Evolutionary conservation across 2,797 vertebrate genomes (phyloP).

Genomic region (Podargus strigoides): DNA sequence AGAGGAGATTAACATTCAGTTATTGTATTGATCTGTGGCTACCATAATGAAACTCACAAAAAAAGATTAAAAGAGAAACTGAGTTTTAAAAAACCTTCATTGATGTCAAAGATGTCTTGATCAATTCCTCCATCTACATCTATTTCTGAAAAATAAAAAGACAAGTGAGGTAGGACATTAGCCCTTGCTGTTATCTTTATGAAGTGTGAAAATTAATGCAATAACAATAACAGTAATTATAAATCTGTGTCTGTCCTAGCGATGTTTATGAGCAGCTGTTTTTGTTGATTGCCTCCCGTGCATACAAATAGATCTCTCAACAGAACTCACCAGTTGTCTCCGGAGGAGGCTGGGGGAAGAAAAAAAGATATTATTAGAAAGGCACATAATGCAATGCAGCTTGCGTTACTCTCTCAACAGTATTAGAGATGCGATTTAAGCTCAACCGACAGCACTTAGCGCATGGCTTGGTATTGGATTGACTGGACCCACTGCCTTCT

Average conservation of each 20-base stretch:
- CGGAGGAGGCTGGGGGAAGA: constrained; percentile 62
- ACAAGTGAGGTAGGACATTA: constrained; percentile 28
- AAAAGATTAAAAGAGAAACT: background rate
- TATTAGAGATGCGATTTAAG: background rate
- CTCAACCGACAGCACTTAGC: background rate
- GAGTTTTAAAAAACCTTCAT: constrained; percentile 81
- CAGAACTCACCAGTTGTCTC: constrained; percentile 73
- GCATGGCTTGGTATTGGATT: background rate
- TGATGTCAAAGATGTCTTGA: constrained; percentile 90
- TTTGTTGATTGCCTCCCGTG: constrained; percentile 13
- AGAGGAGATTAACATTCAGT: background rate
- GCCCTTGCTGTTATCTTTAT: constrained; percentile 49
- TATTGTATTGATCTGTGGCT: background rate
- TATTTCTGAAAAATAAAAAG: constrained; percentile 74
- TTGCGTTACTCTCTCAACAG: background rate
- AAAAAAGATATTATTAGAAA: constrained; percentile 62
- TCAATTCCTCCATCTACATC: constrained; percentile 84
- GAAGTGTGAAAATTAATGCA: constrained; percentile 59
- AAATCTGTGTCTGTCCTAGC: constrained; percentile 43
- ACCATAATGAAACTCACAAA: background rate
- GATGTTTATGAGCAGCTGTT: constrained; percentile 37
- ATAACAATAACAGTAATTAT: constrained; percentile 56
- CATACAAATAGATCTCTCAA: constrained; percentile 51
- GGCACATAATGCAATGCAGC: constrained; percentile 16
- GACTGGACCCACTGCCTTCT: background rate